These are phyloP conservation scores for Aphodius sticticus DNA, from an alignment of 2,888 invertebrate species.

Conservation along the genomic window DNA sequence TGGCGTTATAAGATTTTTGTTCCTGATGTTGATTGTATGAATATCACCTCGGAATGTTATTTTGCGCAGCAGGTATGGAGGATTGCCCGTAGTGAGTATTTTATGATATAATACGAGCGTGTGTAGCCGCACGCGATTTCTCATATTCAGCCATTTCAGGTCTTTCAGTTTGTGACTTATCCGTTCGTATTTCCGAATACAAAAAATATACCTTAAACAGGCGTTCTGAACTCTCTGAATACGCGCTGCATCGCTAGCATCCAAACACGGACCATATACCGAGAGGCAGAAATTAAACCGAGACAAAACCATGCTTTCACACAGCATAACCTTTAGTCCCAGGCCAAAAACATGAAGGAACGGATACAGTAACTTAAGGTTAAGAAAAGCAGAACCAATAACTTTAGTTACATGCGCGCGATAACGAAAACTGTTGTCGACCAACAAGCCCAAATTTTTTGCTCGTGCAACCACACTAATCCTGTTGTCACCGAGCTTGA, in stretches of 20 bases:
- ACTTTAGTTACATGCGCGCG: slow-evolving; percentile 9
- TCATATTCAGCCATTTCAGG: slow-evolving; percentile 10
- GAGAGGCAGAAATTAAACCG: background rate
- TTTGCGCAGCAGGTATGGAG: too few species aligned
- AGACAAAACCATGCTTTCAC: background rate
- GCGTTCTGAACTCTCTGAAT: slow-evolving; percentile 7
- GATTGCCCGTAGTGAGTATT: too few species aligned
- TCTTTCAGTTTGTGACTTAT: background rate
- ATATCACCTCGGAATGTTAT: too few species aligned
- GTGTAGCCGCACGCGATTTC: background rate
- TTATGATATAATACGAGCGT: background rate
- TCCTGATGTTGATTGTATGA: background rate
- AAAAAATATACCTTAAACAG: background rate
- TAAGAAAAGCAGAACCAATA: background rate
- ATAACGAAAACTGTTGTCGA: background rate
- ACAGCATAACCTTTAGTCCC: background rate
- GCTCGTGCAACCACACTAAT: background rate
- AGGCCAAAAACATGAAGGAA: background rate
- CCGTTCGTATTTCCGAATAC: background rate
- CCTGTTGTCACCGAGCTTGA: too few species aligned
- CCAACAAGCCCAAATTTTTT: background rate
- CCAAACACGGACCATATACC: slow-evolving; percentile 16
- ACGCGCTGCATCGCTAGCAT: background rate
- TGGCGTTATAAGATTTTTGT: slow-evolving; percentile 6
- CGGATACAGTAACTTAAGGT: slow-evolving; percentile 1